These are phyloP conservation scores for Drosophila robusta DNA, from an alignment of 2,888 invertebrate species.

Conservation along the genomic window DNA sequence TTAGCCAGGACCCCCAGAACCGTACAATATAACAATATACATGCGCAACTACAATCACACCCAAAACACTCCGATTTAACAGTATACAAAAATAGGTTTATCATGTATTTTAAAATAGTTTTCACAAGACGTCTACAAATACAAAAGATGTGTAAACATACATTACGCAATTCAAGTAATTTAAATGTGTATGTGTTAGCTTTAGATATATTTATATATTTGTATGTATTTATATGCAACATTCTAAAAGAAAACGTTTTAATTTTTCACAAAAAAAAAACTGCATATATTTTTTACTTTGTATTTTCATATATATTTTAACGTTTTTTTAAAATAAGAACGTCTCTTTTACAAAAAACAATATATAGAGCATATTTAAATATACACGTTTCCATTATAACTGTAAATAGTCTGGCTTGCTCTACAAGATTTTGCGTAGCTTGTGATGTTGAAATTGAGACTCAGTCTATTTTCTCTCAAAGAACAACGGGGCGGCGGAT, in stretches of 20 bases:
- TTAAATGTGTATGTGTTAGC: constrained; percentile 36
- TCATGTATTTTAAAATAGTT: constrained; percentile 13
- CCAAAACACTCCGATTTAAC: constrained; percentile 7
- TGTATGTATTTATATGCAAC: constrained; percentile 15
- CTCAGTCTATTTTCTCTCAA: constrained; percentile 58
- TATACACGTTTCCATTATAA: constrained; percentile 1
- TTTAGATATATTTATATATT: constrained; percentile 18
- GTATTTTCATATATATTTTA: neutral
- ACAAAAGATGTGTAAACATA: constrained; percentile 6
- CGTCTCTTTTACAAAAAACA: neutral
- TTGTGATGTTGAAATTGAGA: constrained; percentile 39
- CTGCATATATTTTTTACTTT: neutral
- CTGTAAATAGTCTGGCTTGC: constrained; percentile 20
- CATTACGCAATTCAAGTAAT: constrained; percentile 1
- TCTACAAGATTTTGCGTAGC: constrained; percentile 22
- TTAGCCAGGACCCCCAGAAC: neutral
- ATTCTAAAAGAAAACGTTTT: constrained; percentile 21
- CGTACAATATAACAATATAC: neutral
- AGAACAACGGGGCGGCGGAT: constrained; percentile 27
- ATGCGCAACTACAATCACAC: constrained; percentile 8
- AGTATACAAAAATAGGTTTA: constrained; percentile 5
- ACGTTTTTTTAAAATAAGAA: neutral
- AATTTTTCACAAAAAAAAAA: constrained; percentile 18
- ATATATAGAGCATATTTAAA: neutral
- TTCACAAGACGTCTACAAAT: constrained; percentile 12